Percentiles rank a stretch among this genome's conserved stretches.
These are phyloP conservation scores for Stigmatopora argus DNA, from an alignment of 2,113 vertebrate species.

Conservation along the genomic window DNA sequence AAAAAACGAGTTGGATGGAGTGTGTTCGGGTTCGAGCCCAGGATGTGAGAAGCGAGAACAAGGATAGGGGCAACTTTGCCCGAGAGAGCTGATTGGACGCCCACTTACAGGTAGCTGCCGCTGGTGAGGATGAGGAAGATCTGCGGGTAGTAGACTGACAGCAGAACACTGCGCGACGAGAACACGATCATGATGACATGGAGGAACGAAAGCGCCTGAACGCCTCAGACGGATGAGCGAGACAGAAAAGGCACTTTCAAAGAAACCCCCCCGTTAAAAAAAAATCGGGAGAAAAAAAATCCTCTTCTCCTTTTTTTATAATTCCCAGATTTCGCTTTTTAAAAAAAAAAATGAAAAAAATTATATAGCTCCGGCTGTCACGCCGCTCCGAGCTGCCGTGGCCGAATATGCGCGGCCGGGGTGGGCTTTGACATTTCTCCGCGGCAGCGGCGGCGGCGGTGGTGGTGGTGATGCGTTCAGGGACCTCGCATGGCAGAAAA, in stretches of 20 bases:
- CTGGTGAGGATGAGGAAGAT: conserved; percentile 97
- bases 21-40: not conserved
- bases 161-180: conserved; percentile 88
- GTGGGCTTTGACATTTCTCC: conserved; percentile 81
- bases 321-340: conserved; percentile 63
- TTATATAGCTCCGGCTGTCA: conserved; percentile 33
- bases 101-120: conserved; percentile 91
- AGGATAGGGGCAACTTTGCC: no score
- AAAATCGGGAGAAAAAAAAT: conserved; percentile 7
- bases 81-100: conserved; percentile 40
- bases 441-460: conserved; percentile 74
- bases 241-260: conserved; percentile 2
- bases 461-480: conserved; percentile 79
- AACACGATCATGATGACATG: conserved; percentile 89
- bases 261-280: not conserved
- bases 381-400: conserved; percentile 74
- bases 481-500: conserved; percentile 81
- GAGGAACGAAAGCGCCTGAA: conserved; percentile 26
- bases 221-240: not conserved
- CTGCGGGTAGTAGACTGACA: conserved; percentile 95
- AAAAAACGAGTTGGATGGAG: not conserved
- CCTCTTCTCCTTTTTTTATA: conserved; percentile 40
- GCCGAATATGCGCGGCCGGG: conserved; percentile 71
- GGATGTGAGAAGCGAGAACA: no score
- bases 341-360: conserved; percentile 21